Evolutionary conservation across 2,888 invertebrate species (phyloP), one percentile per base, ranked within the genome.

Genomic region (Alloscopus bannaensis): DNA sequence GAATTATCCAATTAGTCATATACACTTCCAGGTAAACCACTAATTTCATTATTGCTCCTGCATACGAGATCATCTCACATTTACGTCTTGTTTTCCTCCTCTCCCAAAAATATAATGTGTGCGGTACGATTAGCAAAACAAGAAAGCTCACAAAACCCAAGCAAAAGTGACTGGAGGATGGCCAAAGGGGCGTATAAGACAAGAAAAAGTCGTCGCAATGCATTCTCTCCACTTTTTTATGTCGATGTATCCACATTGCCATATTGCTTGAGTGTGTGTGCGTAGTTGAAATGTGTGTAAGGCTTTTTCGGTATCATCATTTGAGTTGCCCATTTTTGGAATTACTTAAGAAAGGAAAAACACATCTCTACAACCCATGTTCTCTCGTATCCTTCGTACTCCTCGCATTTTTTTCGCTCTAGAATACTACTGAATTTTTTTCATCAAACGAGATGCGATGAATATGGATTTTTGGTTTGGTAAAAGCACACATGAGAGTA

Each of bases 1-100:
- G 75, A 76, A 76, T 76, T 69, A 77, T 77, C 77, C 77, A 77
- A 77, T 77, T 77, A 77, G 77, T 77, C 77, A 70, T 64, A 62
- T 65, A 57, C 57, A 47, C 55, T 69, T 66, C 59, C 47, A 68
- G 50, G 60, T 68, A 57, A 47, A 55, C 70, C 42, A 60, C 71
- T 71, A 71, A 71, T 71, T 71, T 71, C 45, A 71, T 60, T 70
- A 47, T 29, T 31, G 45, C 31, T 50, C 47, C 71, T 50, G 28
- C 52, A n/a, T 16, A 24, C 8, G n/a, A 45, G 31, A 26, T 20
- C 57, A 57, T 13, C 36, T 26, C 55, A 8, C 13, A 18, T 13
- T 22, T 18, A 29, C 24, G 20, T 28, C 50, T 29, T 50, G 18
- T 22, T 42, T 42, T 16, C 18, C 42, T 42, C 42, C 13, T 42